These are phyloP conservation scores for Diabrotica virgifera DNA, from an alignment of 1,140 invertebrate species.

Conservation along the genomic window DNA sequence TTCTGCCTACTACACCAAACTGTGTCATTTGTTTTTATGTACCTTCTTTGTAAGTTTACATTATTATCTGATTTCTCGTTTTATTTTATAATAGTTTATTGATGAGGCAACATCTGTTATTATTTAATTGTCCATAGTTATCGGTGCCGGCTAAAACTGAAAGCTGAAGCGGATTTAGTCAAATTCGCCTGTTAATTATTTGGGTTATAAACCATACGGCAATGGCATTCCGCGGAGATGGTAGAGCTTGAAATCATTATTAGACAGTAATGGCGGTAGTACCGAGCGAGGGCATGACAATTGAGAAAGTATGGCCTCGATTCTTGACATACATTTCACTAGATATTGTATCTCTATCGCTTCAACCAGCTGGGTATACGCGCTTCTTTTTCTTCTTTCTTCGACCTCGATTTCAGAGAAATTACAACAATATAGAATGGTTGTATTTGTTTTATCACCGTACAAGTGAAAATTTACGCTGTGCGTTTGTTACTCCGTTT, in stretches of 20 bases:
- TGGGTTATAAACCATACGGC: not conserved
- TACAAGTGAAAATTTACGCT: not conserved
- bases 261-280: not conserved
- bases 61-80: too few relatives aligned
- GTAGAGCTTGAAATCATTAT: not conserved
- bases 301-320: not conserved
- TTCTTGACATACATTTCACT: constrained; percentile 2
- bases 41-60: too few relatives aligned
- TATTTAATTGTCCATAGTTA: too few relatives aligned
- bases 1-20: too few relatives aligned
- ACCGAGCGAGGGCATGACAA: not conserved
- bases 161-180: not conserved
- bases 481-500: not conserved
- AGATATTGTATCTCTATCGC: not conserved
- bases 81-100: too few relatives aligned
- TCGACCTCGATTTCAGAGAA: not conserved
- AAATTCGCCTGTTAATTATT: not conserved
- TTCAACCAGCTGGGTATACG: not conserved
- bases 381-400: constrained; percentile 1
- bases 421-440: constrained; percentile 3
- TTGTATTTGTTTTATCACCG: not conserved
- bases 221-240: not conserved
- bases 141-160: too few relatives aligned
- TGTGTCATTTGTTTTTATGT: too few relatives aligned
- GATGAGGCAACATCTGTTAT: too few relatives aligned